Evolutionary conservation across 2,888 invertebrate genomes (phyloP).

Genomic region (Oegoconia quadripuncta): DNA sequence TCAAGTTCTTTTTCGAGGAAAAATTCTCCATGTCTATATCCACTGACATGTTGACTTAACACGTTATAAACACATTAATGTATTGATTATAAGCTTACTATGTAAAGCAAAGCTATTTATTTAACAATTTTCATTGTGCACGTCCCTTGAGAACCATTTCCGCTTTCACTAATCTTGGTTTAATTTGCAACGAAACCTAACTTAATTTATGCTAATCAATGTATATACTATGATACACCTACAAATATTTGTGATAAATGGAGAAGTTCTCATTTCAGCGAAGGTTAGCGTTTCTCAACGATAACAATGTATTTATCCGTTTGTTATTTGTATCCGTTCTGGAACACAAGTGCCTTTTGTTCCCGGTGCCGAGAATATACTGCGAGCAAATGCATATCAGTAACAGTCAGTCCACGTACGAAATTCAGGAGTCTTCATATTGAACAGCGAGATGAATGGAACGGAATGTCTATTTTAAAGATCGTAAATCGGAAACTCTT

Average conservation of each 20-base stretch:
- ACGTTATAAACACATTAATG: too few species aligned
- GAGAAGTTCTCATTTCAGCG: too few species aligned
- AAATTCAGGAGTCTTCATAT: constrained; percentile 50
- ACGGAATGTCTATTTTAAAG: constrained; percentile 19
- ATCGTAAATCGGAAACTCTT: constrained; percentile 7
- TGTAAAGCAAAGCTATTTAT: too few species aligned
- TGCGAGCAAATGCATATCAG: constrained; percentile 70
- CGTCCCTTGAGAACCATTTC: too few species aligned
- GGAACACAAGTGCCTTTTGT: constrained; percentile 54
- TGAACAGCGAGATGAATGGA: constrained; percentile 47
- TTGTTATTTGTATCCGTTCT: constrained; percentile 7
- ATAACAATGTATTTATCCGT: background rate
- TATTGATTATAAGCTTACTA: too few species aligned
- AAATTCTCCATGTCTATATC: constrained; percentile 69
- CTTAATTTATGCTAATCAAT: too few species aligned
- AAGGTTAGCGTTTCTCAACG: too few species aligned
- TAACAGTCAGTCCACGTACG: constrained; percentile 48
- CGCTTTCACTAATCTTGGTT: too few species aligned
- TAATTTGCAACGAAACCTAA: too few species aligned
- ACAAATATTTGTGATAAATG: too few species aligned
- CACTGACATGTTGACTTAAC: constrained; percentile 29
- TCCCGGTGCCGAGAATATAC: constrained; percentile 59
- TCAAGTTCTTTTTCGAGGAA: constrained; percentile 64
- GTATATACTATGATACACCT: too few species aligned
- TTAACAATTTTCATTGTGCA: too few species aligned